These are phyloP conservation scores for Patiria miniata DNA, from an alignment of 35 echinoderm and acorn worm genomes.

Conservation along the genomic window DNA sequence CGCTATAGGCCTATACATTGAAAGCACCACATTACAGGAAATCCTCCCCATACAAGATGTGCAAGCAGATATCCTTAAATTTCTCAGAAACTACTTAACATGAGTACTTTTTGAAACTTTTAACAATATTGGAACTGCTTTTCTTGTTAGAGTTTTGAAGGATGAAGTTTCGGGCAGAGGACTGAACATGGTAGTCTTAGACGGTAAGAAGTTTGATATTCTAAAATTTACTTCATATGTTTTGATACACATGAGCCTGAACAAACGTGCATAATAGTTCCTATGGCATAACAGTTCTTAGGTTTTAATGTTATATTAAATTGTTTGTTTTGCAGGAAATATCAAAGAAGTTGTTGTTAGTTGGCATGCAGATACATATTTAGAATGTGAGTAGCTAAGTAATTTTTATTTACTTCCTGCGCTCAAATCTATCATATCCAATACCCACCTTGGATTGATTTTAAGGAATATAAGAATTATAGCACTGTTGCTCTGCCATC, in stretches of 20 bases:
- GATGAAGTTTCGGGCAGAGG: slow-evolving; percentile 16
- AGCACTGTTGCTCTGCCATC: no score
- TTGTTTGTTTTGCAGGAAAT: background rate
- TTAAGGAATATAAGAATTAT: no score
- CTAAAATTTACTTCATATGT: background rate
- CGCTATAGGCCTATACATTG: no score
- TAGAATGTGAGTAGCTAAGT: background rate
- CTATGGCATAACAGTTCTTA: background rate
- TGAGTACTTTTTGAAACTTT: background rate
- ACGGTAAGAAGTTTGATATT: slow-evolving; percentile 17
- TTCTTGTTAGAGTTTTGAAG: slow-evolving; percentile 26
- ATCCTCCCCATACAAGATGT: no score
- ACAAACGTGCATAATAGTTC: background rate
- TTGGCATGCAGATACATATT: background rate
- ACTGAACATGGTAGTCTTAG: slow-evolving; percentile 12
- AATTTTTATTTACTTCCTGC: no score
- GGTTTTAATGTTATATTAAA: background rate
- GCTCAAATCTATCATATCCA: no score
- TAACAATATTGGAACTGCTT: background rate
- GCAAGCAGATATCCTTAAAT: no score
- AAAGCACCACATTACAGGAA: no score
- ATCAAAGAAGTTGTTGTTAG: background rate
- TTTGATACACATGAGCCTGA: background rate
- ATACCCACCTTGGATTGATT: no score
- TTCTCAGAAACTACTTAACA: no score